A percentile compares a stretch with the other conserved stretches of the same genome.
Evolutionary conservation across 2,888 invertebrate genomes (phyloP).

Genomic region (Rhorus exstirpatorius): DNA sequence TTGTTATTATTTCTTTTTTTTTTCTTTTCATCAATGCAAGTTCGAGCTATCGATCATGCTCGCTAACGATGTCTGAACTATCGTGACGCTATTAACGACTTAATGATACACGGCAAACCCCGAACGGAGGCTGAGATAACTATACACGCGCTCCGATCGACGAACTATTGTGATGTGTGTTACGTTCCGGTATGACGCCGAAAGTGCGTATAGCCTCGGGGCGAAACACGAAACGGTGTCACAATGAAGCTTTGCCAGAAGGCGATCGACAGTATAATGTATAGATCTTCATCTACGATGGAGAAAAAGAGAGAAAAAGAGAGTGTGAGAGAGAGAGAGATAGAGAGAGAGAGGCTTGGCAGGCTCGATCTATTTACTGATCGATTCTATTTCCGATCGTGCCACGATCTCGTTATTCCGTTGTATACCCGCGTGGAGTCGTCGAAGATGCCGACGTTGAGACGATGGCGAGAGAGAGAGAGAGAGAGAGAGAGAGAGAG

Average conservation of each 20-base stretch:
- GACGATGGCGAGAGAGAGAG: constrained; percentile 21
- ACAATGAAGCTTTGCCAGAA: constrained; percentile 84
- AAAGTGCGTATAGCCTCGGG: constrained; percentile 52
- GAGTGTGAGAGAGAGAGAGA: constrained; percentile 75
- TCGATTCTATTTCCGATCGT: constrained; percentile 85
- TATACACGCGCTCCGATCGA: constrained; percentile 53
- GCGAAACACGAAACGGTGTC: constrained; percentile 83
- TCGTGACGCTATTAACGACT: constrained; percentile 37
- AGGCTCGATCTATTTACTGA: constrained; percentile 85
- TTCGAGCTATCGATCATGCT: constrained; percentile 5
- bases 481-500: no score
- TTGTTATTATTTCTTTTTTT: constrained; percentile 22
- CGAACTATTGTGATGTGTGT: constrained; percentile 61
- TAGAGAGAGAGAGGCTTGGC: constrained; percentile 59
- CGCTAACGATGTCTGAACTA: constrained; percentile 45
- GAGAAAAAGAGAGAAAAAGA: constrained; percentile 51
- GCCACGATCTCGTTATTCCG: constrained; percentile 81
- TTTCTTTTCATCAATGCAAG: neutral
- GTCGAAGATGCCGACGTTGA: constrained; percentile 42
- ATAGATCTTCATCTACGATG: constrained; percentile 30
- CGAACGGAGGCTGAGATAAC: constrained; percentile 46
- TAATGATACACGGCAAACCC: constrained; percentile 22
- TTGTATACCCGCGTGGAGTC: constrained; percentile 60
- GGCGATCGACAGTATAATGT: constrained; percentile 73
- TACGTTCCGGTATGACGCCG: constrained; percentile 56